phyloP scores from a whole-genome alignment of 2,113 vertebrate species.

The Xiphorhynchus elegans region DNA sequence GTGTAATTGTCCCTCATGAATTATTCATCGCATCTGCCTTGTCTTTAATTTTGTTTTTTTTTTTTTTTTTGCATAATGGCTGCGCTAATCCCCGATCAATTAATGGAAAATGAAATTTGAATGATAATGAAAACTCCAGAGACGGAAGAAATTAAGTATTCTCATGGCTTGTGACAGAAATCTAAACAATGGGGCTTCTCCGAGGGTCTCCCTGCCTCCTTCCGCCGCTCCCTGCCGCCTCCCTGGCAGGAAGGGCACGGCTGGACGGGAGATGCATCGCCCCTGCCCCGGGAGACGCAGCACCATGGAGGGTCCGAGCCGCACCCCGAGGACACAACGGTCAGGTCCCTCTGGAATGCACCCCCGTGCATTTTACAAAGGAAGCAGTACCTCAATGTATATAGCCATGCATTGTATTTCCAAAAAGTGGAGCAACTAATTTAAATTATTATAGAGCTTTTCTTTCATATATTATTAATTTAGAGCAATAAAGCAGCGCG shows the following conservation, averaged over 20 bases:
- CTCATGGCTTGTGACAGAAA: constrained; percentile 71
- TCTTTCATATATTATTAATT: rapidly evolving
- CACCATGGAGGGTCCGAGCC: background rate
- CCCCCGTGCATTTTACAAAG: background rate
- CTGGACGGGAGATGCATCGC: background rate
- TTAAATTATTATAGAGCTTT: background rate
- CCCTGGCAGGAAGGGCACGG: background rate
- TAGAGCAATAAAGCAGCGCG: rapidly evolving
- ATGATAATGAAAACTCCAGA: constrained; percentile 82
- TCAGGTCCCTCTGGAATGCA: rapidly evolving
- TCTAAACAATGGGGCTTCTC: constrained; percentile 73
- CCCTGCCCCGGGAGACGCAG: background rate
- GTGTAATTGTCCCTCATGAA: constrained; percentile 76
- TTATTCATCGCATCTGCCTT: constrained; percentile 79
- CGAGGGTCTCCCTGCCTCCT: constrained; percentile 1
- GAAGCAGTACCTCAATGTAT: rapidly evolving
- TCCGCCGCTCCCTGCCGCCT: background rate
- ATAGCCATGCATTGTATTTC: rapidly evolving
- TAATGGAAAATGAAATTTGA: constrained; percentile 84
- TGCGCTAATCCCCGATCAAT: constrained; percentile 84
- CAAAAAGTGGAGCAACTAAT: rapidly evolving
- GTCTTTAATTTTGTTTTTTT: constrained; percentile 64
- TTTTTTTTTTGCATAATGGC: constrained; percentile 67
- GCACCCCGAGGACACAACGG: rapidly evolving
- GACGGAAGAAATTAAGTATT: constrained; percentile 79